These are phyloP conservation scores for Chelidonichthys spinosus DNA, from an alignment of 2,797 vertebrate genomes.

Conservation along the genomic window DNA sequence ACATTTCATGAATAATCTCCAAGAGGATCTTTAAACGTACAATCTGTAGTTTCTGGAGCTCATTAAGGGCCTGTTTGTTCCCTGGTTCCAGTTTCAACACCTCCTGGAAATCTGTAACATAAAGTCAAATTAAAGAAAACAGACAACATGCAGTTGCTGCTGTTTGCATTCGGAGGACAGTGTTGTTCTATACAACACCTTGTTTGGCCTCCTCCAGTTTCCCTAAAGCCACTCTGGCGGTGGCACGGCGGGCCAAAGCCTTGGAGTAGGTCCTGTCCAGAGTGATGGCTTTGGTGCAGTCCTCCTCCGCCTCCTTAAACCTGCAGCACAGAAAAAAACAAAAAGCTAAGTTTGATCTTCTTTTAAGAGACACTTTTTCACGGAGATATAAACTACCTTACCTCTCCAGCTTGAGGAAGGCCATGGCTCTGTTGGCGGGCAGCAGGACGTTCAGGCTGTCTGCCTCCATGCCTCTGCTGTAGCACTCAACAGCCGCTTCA, in stretches of 20 bases:
- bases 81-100: conserved; percentile 94
- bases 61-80: conserved; percentile 94
- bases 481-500: conserved; percentile 92
- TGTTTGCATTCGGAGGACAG: not conserved
- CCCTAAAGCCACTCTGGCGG: conserved; percentile 89
- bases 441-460: conserved; percentile 91
- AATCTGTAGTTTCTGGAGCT: conserved; percentile 91
- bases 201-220: conserved; percentile 88
- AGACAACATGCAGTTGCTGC: not conserved
- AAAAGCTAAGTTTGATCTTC: fast-evolving
- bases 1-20: not conserved
- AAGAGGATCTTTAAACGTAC: conserved; percentile 71
- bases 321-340: conserved; percentile 69
- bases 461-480: conserved; percentile 90
- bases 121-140: conserved; percentile 5
- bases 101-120: conserved; percentile 90
- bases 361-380: not conserved
- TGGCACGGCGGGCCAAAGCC: conserved; percentile 94
- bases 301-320: conserved; percentile 91
- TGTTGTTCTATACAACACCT: conserved; percentile 78
- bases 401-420: conserved; percentile 92
- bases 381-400: conserved; percentile 60
- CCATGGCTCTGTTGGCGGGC: conserved; percentile 98
- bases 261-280: conserved; percentile 93
- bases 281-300: conserved; percentile 90